Base-by-base conservation (phyloP, 1,140 invertebrate genomes). In the Zophobas morio region DNA sequence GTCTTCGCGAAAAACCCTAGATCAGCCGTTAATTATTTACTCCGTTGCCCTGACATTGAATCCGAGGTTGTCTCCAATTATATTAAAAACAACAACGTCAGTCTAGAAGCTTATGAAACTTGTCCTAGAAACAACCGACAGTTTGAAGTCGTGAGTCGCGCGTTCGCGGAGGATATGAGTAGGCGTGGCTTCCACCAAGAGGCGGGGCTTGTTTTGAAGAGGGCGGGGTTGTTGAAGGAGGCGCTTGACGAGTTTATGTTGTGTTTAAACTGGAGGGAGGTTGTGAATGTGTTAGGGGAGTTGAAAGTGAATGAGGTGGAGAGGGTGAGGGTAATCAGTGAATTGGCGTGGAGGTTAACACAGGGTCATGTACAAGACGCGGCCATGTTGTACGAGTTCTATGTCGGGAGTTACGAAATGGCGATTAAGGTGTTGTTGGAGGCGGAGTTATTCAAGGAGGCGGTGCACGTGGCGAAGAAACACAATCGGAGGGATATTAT, bases 191-290 rank as follows among this genome's bases (percentile, higher is more conserved):
- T 49, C 37, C 74, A 82, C 63, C 49, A 66, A 1, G 79, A 82
- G 60, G 77, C 79, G 5, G 82, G 76, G 3, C 46, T 79, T 5
- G 34, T 82, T 63, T 71, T 81, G 20, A 79, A 82, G 75, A 40
- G 79, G 33, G 81, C 80, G 6, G 56, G 66, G 33, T 78, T 82
- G 35, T 60, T 66, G 37, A 47, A 72, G 51, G 76, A 79, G 70
- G 81, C 82, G 37, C 46, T 83, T 5, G 33, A 63, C 1, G 46
- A 76, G 6, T 83, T 78, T 75, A 77, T 78, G 72, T 33, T 34
- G 33, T 70, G 74, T 0, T 56, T 71, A 1, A 47, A 81, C 74
- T 82, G 81, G 79, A 36, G 49, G 39, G 54, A 80, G 66, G 76
- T 81, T 4, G 6, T 83, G 32, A 49, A 51, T 76, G 46, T 81